Percentiles rank a stretch among this genome's conserved stretches.
These are phyloP conservation scores for Hypomesus transpacificus DNA, from an alignment of 2,113 vertebrate genomes.

Conservation along the genomic window DNA sequence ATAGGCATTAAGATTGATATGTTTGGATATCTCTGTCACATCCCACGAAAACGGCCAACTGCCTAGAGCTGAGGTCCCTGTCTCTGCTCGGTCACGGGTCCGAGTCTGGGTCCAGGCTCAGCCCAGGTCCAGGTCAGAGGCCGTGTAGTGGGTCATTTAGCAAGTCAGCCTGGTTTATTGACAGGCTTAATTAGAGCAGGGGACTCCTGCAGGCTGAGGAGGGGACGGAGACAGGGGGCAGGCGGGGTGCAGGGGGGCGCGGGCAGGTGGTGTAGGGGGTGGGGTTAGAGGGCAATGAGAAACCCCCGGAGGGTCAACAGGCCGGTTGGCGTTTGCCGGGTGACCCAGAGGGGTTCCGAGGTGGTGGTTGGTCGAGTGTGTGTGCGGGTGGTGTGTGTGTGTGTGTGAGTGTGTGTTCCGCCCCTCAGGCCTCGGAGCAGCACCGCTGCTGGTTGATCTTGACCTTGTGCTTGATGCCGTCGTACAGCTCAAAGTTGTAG, in stretches of 20 bases:
- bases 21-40: conserved; percentile 65
- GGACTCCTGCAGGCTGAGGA: conserved; percentile 68
- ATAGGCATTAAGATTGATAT: conserved; percentile 74
- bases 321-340: neutral
- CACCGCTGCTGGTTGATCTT: conserved; percentile 98
- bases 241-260: neutral
- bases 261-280: conserved; percentile 4
- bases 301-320: neutral
- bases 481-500: conserved; percentile 97
- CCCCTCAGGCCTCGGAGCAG: conserved; percentile 90
- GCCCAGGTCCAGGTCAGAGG: conserved; percentile 39
- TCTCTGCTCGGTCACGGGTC: conserved; percentile 1
- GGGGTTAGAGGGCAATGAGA: neutral
- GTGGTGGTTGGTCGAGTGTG: neutral
- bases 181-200: conserved; percentile 45
- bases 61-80: neutral
- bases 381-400: neutral
- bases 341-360: neutral
- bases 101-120: conserved; percentile 18
- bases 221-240: conserved; percentile 15
- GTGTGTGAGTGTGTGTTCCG: neutral
- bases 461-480: conserved; percentile 97
- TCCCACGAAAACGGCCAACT: neutral
- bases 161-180: conserved; percentile 23
- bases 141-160: conserved; percentile 35